Evolutionary conservation across 2,888 invertebrate genomes (phyloP).

Genomic region (Xestia c-nigrum): DNA sequence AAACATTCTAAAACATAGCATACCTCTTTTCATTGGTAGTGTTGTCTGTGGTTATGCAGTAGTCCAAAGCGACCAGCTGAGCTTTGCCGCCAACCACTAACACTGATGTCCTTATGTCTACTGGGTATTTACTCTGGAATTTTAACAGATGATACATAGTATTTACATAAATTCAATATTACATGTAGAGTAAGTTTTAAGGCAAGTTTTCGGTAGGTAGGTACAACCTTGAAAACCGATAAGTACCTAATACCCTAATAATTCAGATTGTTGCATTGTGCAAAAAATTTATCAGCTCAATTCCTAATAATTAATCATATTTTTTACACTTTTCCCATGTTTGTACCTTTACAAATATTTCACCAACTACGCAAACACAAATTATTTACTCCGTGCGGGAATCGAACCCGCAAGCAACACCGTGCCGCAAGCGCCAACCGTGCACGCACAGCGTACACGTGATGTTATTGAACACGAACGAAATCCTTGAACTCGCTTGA

Average conservation of each 20-base stretch:
- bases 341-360: background rate
- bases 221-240: background rate
- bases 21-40: conserved; percentile 80
- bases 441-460: conserved; percentile 8
- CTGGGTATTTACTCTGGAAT: conserved; percentile 94
- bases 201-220: background rate
- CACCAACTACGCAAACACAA: background rate
- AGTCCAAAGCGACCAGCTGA: conserved; percentile 95
- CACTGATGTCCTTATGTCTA: conserved; percentile 96
- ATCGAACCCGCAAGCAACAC: conserved; percentile 9
- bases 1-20: background rate
- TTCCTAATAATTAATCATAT: background rate
- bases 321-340: background rate
- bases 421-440: background rate
- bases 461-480: conserved; percentile 28
- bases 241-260: background rate
- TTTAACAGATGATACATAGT: background rate
- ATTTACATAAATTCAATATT: background rate
- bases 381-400: background rate
- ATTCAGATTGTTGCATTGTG: background rate
- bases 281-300: background rate
- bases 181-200: background rate
- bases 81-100: conserved; percentile 94
- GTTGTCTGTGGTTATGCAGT: conserved; percentile 90
- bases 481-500: conserved; percentile 51